These are phyloP conservation scores for Quadroppia sp. DNA, from an alignment of 2,888 invertebrate species.

Conservation along the genomic window DNA sequence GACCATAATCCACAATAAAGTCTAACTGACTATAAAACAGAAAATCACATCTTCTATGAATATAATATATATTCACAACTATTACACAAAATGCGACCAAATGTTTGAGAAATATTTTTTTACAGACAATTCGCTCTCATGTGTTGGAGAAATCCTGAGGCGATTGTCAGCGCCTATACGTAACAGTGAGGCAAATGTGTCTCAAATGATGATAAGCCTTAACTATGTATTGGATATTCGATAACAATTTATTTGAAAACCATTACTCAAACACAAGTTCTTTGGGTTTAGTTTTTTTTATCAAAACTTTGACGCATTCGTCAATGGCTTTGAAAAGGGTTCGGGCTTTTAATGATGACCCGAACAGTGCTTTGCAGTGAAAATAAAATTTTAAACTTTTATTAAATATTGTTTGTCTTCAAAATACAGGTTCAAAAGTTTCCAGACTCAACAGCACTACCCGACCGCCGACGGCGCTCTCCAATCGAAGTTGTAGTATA, in stretches of 20 bases:
- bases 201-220: background rate
- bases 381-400: too few relatives aligned
- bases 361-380: too few relatives aligned
- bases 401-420: background rate
- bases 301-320: too few relatives aligned
- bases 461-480: background rate
- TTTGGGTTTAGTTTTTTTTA: too few relatives aligned
- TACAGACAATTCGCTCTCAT: too few relatives aligned
- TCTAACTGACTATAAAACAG: slow-evolving; percentile 25
- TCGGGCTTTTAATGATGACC: too few relatives aligned
- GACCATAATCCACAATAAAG: slow-evolving; percentile 18
- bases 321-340: too few relatives aligned
- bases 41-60: background rate
- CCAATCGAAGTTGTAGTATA: background rate
- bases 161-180: background rate
- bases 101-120: background rate
- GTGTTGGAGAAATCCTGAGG: background rate
- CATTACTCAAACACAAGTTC: background rate
- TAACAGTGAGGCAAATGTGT: background rate
- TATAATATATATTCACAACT: slow-evolving; percentile 8
- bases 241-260: background rate
- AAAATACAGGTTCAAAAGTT: background rate
- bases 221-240: background rate
- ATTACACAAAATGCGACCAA: background rate
- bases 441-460: background rate